Conservation (phyloP, 2,888 invertebrate genomes). For the Mylabris sibirica region DNA sequence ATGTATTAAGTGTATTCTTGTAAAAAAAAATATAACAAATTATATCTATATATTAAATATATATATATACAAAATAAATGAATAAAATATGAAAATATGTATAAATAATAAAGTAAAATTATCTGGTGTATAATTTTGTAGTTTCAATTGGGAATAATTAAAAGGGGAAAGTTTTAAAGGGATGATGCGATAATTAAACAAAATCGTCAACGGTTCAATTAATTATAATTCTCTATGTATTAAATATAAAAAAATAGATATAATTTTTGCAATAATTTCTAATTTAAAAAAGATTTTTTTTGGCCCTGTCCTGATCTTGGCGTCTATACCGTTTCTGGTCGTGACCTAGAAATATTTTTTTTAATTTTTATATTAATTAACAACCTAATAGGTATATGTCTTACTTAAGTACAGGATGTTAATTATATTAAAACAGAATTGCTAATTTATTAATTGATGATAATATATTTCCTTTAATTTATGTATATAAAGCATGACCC, state of each 20-base stretch:
- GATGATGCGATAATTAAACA: not conserved
- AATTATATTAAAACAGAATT: not conserved
- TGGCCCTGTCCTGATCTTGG: not conserved
- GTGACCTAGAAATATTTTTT: conserved; percentile 19
- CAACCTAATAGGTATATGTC: not conserved
- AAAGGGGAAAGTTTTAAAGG: too few relatives aligned
- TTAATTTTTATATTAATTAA: too few relatives aligned
- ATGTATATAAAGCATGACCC: too few relatives aligned
- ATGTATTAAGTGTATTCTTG: conserved; percentile 57
- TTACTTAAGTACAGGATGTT: not conserved
- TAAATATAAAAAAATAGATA: not conserved
- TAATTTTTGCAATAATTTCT: not conserved
- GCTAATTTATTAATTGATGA: too few relatives aligned
- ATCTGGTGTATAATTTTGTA: conserved; percentile 24
- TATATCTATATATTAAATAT: conserved; percentile 33
- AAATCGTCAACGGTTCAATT: not conserved
- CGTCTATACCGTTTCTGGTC: not conserved
- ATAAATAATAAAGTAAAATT: conserved; percentile 35
- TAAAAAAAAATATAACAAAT: conserved; percentile 37
- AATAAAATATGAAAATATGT: conserved; percentile 25
- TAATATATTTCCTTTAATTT: too few relatives aligned
- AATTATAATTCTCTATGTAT: too few relatives aligned
- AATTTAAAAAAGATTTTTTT: conserved; percentile 12
- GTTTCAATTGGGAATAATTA: not conserved
- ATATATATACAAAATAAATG: conserved; percentile 34